Percentiles rank a stretch among this genome's conserved stretches.
phyloP scores from a whole-genome alignment of 1,140 invertebrate genomes.

The Eupeodes corollae region DNA sequence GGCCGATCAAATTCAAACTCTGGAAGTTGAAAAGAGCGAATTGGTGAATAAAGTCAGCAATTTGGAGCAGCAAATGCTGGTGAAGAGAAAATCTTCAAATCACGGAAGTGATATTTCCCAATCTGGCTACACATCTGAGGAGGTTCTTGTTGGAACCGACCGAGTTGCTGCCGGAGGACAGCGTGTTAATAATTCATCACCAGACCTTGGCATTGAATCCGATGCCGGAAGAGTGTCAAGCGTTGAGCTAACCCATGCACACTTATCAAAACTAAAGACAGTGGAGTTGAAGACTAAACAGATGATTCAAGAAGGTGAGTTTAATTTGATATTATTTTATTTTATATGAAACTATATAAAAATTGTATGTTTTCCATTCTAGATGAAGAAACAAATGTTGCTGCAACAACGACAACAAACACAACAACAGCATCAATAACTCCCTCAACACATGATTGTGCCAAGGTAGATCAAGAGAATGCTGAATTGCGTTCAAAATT shows the following conservation, averaged over 20 bases:
- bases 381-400: slow-evolving; percentile 3
- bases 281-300: slow-evolving; percentile 14
- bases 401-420: neutral
- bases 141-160: slow-evolving; percentile 14
- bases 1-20: slow-evolving; percentile 23
- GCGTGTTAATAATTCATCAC: slow-evolving; percentile 45
- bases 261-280: slow-evolving; percentile 23
- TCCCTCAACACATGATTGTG: slow-evolving; percentile 21
- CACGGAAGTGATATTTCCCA: slow-evolving; percentile 25
- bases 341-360: neutral
- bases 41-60: slow-evolving; percentile 1
- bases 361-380: neutral
- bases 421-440: neutral
- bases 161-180: slow-evolving; percentile 18
- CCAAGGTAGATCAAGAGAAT: slow-evolving; percentile 44
- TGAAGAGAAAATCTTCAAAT: slow-evolving; percentile 5
- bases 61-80: slow-evolving; percentile 8
- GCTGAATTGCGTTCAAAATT: slow-evolving; percentile 41
- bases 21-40: neutral
- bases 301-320: slow-evolving; percentile 2
- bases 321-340: neutral
- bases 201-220: slow-evolving; percentile 61
- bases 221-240: slow-evolving; percentile 48
- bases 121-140: slow-evolving; percentile 33
- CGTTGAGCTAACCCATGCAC: slow-evolving; percentile 36